Percentiles rank a stretch among this genome's conserved stretches.
Evolutionary conservation across 92 coral and sea anemone species (phyloP).

Genomic region (Ricordea florida): DNA sequence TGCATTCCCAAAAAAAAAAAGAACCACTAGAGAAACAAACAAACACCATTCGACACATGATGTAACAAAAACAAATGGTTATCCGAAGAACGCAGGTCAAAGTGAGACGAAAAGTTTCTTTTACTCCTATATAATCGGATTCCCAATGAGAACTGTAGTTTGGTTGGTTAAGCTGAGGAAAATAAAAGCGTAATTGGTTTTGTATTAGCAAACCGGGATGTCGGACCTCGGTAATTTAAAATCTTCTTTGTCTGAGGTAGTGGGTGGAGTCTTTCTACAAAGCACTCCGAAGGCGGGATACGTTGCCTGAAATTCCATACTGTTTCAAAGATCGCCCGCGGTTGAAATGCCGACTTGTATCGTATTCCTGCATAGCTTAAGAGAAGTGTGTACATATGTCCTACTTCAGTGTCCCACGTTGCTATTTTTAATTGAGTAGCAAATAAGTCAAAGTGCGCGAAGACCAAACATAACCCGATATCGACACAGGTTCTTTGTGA

Average conservation of each 20-base stretch:
- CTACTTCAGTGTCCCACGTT: background rate
- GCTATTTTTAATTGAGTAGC: background rate
- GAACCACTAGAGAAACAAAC: slow-evolving; percentile 22
- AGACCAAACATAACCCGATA: no score
- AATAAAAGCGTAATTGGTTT: no score
- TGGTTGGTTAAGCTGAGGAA: no score
- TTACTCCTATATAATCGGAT: no score
- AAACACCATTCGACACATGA: background rate
- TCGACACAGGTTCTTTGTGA: no score
- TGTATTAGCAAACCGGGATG: background rate
- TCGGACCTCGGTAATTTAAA: background rate
- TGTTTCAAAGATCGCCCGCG: slow-evolving; percentile 46
- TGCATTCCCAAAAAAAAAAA: slow-evolving; percentile 6
- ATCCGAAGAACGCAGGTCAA: no score
- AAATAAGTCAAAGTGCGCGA: no score
- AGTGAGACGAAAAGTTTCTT: no score
- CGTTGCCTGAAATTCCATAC: slow-evolving; percentile 27
- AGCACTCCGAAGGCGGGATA: slow-evolving; percentile 28
- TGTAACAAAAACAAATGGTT: no score
- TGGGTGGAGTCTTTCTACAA: slow-evolving; percentile 18
- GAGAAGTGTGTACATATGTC: slow-evolving; percentile 12
- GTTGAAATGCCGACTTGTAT: slow-evolving; percentile 44
- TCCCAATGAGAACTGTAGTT: no score
- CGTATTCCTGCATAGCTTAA: slow-evolving; percentile 9
- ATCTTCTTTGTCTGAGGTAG: slow-evolving; percentile 22